Evolutionary conservation across 2,797 vertebrate genomes (phyloP).

Genomic region (Prunella strophiata): DNA sequence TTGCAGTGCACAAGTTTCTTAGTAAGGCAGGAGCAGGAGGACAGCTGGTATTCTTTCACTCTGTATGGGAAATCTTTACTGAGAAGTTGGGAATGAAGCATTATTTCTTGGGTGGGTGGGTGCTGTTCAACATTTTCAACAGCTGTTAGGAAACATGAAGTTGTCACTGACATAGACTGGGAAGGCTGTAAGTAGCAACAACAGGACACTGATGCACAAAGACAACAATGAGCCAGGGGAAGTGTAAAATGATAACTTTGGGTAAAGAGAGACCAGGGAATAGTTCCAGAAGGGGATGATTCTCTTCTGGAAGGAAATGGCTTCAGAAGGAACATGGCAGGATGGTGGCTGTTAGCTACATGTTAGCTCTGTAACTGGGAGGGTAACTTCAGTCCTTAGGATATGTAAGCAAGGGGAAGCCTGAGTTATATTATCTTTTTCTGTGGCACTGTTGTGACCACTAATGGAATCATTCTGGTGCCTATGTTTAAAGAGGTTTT

Average conservation of each 20-base stretch:
- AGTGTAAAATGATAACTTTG: not conserved
- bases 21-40: not conserved
- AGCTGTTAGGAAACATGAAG: not conserved
- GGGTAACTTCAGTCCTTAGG: not conserved
- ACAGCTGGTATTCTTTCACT: not conserved
- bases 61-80: not conserved
- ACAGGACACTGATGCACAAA: not conserved
- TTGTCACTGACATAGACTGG: not conserved
- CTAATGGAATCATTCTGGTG: slow-evolving; percentile 53
- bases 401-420: not conserved
- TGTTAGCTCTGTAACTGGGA: not conserved
- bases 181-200: accelerated
- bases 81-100: not conserved
- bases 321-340: not conserved
- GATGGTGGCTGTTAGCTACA: not conserved
- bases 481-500: slow-evolving; percentile 64
- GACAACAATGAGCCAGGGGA: not conserved
- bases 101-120: not conserved
- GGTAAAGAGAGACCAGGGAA: not conserved
- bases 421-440: not conserved
- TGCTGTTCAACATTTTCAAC: not conserved
- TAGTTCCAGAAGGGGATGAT: not conserved
- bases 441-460: slow-evolving; percentile 32
- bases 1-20: not conserved
- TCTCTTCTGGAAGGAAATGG: not conserved